Percentiles rank a stretch among this genome's conserved stretches.
phyloP scores from a whole-genome alignment of 2,888 invertebrate genomes.

The Apodemia duryi region DNA sequence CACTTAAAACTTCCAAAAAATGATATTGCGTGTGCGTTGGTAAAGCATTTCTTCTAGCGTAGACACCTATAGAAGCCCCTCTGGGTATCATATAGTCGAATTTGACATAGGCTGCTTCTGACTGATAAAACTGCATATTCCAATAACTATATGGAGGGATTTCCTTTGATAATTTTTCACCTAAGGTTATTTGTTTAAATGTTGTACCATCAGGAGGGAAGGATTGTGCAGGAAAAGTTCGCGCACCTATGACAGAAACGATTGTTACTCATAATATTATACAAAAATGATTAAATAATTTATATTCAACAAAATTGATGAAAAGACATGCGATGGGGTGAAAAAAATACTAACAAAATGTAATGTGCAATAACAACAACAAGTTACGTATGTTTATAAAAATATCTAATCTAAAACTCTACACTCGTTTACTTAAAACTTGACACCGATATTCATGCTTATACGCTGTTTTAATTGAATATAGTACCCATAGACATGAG shows the following conservation, averaged over 20 bases:
- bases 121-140: constrained; percentile 98
- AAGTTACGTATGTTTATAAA: no score
- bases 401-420: no score
- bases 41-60: constrained; percentile 94
- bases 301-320: constrained; percentile 14
- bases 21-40: constrained; percentile 98
- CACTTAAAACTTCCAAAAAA: constrained; percentile 94
- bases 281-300: neutral
- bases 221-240: constrained; percentile 93
- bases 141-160: constrained; percentile 97
- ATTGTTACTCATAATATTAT: constrained; percentile 10
- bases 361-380: no score
- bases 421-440: neutral
- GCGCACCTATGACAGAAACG: constrained; percentile 82
- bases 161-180: constrained; percentile 91
- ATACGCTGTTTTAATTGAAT: constrained; percentile 26
- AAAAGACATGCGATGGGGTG: constrained; percentile 56
- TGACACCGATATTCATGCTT: constrained; percentile 42
- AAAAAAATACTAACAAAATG: constrained; percentile 16
- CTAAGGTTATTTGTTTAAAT: constrained; percentile 92
- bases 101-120: constrained; percentile 94
- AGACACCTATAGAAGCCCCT: constrained; percentile 95
- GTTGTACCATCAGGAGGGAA: constrained; percentile 96
- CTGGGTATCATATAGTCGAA: constrained; percentile 96
- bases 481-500: neutral